Conservation (phyloP, 2,888 invertebrate genomes). For the Bruchidius siliquastri region DNA sequence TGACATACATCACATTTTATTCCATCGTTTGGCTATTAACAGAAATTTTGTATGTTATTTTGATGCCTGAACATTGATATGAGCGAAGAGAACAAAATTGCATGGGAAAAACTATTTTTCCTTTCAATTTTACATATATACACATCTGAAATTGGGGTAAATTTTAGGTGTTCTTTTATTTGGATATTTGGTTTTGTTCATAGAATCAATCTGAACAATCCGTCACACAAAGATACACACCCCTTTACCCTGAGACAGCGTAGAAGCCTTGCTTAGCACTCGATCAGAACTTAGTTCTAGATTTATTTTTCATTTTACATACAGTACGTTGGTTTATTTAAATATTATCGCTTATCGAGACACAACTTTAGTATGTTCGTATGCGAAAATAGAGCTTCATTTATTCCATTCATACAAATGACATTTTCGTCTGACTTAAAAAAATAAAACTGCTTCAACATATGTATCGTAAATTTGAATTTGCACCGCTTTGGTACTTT, state of each 20-base stretch:
- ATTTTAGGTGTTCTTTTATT: constrained; percentile 15
- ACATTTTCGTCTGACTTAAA: too few relatives aligned
- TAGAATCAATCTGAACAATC: constrained; percentile 25
- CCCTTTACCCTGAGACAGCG: constrained; percentile 30
- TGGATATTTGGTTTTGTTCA: too few relatives aligned
- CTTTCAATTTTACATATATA: neutral
- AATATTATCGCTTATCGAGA: neutral
- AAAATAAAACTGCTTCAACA: too few relatives aligned
- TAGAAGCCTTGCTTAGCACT: constrained; percentile 43
- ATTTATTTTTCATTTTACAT: constrained; percentile 9
- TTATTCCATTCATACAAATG: too few relatives aligned
- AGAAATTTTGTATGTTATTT: neutral
- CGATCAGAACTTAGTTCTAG: constrained; percentile 30
- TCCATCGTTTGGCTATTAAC: neutral
- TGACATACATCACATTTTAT: neutral
- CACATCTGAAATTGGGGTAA: constrained; percentile 4
- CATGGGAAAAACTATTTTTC: neutral
- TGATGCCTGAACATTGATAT: neutral
- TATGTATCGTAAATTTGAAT: too few relatives aligned
- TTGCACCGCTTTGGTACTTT: neutral
- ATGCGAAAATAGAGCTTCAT: neutral
- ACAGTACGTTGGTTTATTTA: neutral
- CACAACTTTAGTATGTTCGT: neutral
- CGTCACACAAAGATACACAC: constrained; percentile 39
- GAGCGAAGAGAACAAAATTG: neutral